A percentile compares a stretch with the other conserved stretches of the same genome.
Conservation (phyloP, 2,113 vertebrate species). For the Tapirus terrestris region DNA sequence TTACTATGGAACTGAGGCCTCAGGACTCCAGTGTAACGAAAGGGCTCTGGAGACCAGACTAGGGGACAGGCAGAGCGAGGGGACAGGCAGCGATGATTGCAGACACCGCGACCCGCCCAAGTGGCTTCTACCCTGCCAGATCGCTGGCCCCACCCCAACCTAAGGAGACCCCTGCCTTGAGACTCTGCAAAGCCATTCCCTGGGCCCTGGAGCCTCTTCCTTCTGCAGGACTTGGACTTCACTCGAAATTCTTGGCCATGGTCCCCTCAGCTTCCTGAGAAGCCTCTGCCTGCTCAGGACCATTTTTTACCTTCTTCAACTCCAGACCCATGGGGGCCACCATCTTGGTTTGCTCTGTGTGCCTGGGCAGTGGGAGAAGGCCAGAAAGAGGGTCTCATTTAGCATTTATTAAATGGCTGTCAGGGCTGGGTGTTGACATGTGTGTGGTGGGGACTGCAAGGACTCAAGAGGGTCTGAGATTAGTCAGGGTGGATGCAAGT, state of each 20-base stretch:
- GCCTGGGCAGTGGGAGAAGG: background rate
- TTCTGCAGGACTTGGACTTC: background rate
- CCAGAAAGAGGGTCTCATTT: background rate
- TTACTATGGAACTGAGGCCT: background rate
- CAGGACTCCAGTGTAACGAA: rapidly evolving
- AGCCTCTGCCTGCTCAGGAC: background rate
- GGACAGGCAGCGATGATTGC: rapidly evolving
- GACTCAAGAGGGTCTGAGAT: background rate
- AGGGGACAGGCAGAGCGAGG: too few relatives aligned
- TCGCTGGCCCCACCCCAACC: rapidly evolving
- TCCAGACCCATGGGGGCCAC: constrained; percentile 83
- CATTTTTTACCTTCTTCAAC: constrained; percentile 84
- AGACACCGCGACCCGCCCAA: background rate
- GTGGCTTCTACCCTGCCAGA: rapidly evolving
- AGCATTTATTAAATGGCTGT: background rate
- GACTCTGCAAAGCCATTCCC: background rate
- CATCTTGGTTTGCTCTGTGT: constrained; percentile 74
- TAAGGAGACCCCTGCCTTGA: background rate
- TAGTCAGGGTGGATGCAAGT: background rate
- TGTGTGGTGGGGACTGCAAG: background rate
- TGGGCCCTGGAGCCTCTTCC: background rate
- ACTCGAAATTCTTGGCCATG: background rate
- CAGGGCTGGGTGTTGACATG: background rate
- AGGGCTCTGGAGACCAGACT: too few relatives aligned
- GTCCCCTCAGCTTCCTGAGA: background rate